Percentiles rank a stretch among this genome's conserved stretches.
These are phyloP conservation scores for Microplitis manilae DNA, from an alignment of 2,888 invertebrate species.

Conservation along the genomic window DNA sequence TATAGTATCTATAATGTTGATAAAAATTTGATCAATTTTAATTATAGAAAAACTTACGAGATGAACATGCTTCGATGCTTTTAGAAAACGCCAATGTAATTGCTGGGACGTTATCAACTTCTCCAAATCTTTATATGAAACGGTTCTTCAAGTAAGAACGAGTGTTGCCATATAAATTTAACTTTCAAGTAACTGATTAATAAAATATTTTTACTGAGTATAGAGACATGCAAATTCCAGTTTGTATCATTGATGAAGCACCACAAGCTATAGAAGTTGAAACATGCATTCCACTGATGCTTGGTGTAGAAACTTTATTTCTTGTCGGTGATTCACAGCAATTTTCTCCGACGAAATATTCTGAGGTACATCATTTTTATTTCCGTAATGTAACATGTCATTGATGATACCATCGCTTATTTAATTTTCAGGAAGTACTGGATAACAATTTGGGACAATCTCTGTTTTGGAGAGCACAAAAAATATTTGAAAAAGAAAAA, in stretches of 20 bases:
- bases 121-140: slow-evolving; percentile 65
- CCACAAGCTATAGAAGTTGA: slow-evolving; percentile 79
- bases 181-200: no score
- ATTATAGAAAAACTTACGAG: no score
- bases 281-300: slow-evolving; percentile 83
- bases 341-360: slow-evolving; percentile 82
- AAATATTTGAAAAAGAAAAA: slow-evolving; percentile 71
- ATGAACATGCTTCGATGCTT: slow-evolving; percentile 66
- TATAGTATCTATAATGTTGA: not conserved
- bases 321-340: slow-evolving; percentile 91
- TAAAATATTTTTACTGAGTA: slow-evolving; percentile 17
- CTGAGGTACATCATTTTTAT: not conserved
- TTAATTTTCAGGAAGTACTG: slow-evolving; percentile 76
- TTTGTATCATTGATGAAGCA: slow-evolving; percentile 78
- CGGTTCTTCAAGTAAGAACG: slow-evolving; percentile 53
- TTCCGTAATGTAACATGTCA: not conserved
- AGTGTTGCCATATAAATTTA: no score
- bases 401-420: slow-evolving; percentile 37
- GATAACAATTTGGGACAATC: slow-evolving; percentile 82
- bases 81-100: slow-evolving; percentile 76
- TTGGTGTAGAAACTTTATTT: slow-evolving; percentile 82
- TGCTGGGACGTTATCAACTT: slow-evolving; percentile 79
- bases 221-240: slow-evolving; percentile 52
- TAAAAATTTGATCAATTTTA: no score
- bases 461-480: slow-evolving; percentile 82